These are phyloP conservation scores for Ellobium chinense DNA, from an alignment of 2,888 invertebrate genomes.

Conservation along the genomic window DNA sequence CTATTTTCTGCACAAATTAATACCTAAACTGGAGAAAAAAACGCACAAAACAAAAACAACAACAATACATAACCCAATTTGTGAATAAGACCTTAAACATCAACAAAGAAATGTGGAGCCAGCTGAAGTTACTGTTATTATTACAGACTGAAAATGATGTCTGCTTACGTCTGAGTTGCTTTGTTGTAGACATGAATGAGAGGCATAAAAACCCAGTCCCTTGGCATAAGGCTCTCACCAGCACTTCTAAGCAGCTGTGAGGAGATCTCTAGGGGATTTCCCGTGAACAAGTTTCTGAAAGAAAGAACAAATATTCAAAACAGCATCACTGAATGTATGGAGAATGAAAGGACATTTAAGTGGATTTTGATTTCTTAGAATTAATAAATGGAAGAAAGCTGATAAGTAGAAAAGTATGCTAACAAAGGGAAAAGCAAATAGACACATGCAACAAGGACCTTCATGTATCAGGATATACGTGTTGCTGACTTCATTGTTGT, in stretches of 20 bases:
- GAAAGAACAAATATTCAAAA: too few species aligned
- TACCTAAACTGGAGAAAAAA: not conserved
- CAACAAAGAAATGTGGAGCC: not conserved
- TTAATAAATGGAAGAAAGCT: too few species aligned
- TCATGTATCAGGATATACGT: too few species aligned
- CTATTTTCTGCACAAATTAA: not conserved
- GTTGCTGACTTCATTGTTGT: too few species aligned
- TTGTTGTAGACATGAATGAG: conserved; percentile 70
- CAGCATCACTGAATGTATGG: too few species aligned
- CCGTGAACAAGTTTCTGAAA: conserved; percentile 21
- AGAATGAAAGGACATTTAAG: too few species aligned
- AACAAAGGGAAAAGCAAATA: too few species aligned
- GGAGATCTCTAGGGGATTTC: not conserved
- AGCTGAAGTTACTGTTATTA: not conserved
- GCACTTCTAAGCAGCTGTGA: conserved; percentile 54
- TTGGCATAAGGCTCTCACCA: conserved; percentile 65
- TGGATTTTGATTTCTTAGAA: too few species aligned
- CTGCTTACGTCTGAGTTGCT: conserved; percentile 31
- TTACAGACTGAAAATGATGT: conserved; percentile 41
- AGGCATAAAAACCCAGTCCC: conserved; percentile 76
- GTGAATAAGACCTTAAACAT: not conserved
- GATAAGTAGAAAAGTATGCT: too few species aligned
- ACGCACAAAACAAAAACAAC: too few species aligned
- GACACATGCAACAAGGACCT: too few species aligned
- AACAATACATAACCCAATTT: too few species aligned